Evolutionary conservation across 2,113 vertebrate species (phyloP).

Genomic region (Ivindomyrus marchei): DNA sequence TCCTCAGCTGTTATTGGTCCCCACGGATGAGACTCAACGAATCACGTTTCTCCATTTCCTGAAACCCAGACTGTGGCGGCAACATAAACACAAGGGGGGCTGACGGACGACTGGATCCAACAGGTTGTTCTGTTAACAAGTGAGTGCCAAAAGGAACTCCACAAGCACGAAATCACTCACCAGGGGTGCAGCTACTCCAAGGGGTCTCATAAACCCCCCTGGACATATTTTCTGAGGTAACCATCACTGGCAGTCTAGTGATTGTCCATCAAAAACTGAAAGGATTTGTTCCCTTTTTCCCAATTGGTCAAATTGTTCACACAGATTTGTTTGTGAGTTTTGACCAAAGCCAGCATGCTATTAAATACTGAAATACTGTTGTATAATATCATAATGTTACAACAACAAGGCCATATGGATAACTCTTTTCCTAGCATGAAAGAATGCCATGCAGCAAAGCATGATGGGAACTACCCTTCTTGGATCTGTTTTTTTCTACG

Average conservation of each 20-base stretch:
- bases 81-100: neutral
- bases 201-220: neutral
- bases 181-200: neutral
- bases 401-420: neutral
- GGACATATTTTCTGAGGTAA: neutral
- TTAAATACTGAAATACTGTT: neutral
- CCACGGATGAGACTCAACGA: neutral
- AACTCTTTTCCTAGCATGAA: neutral
- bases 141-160: neutral
- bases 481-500: conserved; percentile 24
- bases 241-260: neutral
- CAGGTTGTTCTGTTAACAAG: neutral
- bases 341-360: neutral
- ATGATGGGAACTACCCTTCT: neutral
- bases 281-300: neutral
- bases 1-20: neutral
- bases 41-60: neutral
- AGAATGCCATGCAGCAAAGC: neutral
- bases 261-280: neutral
- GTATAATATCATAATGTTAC: too few relatives aligned
- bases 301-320: neutral
- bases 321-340: neutral
- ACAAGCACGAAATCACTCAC: neutral
- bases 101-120: neutral
- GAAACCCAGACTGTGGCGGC: neutral